Evolutionary conservation across 1,140 invertebrate species (phyloP).

Genomic region (Calliopsis andreniformis): DNA sequence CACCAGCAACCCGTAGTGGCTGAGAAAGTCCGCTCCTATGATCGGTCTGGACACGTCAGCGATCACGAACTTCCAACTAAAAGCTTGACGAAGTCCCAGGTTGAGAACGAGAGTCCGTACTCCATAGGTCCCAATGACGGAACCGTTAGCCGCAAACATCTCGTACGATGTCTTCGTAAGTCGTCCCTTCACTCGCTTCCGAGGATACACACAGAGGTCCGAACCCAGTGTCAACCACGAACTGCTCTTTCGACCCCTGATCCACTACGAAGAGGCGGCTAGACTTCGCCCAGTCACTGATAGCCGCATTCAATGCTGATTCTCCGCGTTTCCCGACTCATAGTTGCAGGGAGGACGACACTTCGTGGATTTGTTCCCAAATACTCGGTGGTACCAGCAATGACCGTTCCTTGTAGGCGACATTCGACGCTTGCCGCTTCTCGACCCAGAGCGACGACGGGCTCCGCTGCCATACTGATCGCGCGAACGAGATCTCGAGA

Average conservation of each 20-base stretch:
- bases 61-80: background rate
- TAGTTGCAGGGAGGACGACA: background rate
- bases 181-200: background rate
- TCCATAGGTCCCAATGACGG: background rate
- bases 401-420: background rate
- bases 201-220: constrained; percentile 11
- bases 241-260: background rate
- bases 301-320: background rate
- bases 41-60: background rate
- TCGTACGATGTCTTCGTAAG: background rate
- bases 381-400: background rate
- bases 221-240: background rate
- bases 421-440: background rate
- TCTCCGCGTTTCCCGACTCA: background rate
- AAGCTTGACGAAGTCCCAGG: background rate
- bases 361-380: background rate
- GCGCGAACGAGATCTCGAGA: background rate
- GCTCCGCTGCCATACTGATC: background rate
- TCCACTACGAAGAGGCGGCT: constrained; percentile 7
- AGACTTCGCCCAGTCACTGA: background rate
- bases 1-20: background rate
- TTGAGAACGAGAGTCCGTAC: background rate
- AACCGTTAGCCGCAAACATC: background rate
- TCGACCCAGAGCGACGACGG: background rate
- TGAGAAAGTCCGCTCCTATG: constrained; percentile 6